Evolutionary conservation across 2,888 invertebrate genomes (phyloP), one percentile per base, ranked within the genome.

Genomic region (Polia nebulosa): DNA sequence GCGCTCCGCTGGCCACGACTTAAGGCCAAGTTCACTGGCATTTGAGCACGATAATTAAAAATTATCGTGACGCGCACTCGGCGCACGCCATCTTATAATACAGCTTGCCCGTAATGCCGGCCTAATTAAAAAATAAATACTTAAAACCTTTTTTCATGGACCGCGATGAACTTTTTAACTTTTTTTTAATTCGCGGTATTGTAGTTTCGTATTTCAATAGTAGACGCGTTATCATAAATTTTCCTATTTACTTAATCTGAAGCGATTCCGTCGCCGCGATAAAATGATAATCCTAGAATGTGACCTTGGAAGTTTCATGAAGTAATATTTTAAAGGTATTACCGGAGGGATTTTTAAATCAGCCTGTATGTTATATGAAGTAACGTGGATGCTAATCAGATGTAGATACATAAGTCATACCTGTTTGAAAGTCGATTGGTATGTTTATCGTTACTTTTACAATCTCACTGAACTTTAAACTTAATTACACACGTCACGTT

Each of bases 21-120:
- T 91, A 91, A 93, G 94, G 93, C 95, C 95, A 95, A 95, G 95
- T 95, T 95, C 95, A 95, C 93, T 95, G 95, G 95, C 95, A 95
- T 95, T 95, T 94, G 93, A 94, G 91, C 89, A 91, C 94, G 94
- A 94, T 95, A 95, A 95, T 95, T 95, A 95, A 95, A 95, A 95
- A 95, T 92, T 94, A 95, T 94, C 94, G 94, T 95, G 95, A 94
- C 95, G 94, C 87, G 92, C 90, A 87, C 90, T 83, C 86, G 88
- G 89, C 92, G 93, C 95, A 95, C 95, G 95, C 95, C 90, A 95
- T 92, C 89, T 86, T 91, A 90, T 90, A 92, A 92, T 90, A 92
- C 92, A 92, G 90, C 85, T 80, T 87, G 90, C 80, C 85, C 74
- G 77, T 85, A 85, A 86, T 87, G 82, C 76, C 78, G 70, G 79